These are phyloP conservation scores for Myzus persicae DNA, from an alignment of 1,140 invertebrate genomes.

Conservation along the genomic window DNA sequence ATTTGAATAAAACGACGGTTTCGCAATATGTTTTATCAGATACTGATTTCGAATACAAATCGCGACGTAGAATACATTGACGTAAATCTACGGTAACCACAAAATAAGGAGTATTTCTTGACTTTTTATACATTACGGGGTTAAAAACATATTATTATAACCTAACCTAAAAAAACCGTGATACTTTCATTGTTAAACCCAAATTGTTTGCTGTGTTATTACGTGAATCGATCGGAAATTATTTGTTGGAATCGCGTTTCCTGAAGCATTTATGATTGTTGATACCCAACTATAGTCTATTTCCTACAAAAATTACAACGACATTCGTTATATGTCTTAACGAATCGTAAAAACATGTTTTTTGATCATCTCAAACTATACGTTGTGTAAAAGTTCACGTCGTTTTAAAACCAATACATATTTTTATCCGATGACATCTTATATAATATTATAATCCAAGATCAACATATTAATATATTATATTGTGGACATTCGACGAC, in stretches of 20 bases:
- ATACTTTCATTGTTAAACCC: not conserved
- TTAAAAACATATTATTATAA: not conserved
- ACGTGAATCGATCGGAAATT: not conserved
- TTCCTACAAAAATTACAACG: not conserved
- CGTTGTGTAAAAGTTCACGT: too few species aligned
- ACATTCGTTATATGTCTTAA: too few species aligned
- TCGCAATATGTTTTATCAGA: constrained; percentile 41
- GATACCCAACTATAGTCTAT: not conserved
- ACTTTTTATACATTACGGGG: not conserved
- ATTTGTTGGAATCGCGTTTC: not conserved
- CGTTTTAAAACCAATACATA: too few species aligned
- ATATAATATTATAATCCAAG: too few species aligned
- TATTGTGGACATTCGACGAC: too few species aligned
- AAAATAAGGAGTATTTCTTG: not conserved
- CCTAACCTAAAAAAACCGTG: not conserved
- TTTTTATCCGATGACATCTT: too few species aligned
- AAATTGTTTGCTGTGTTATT: not conserved
- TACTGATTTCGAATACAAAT: constrained; percentile 56
- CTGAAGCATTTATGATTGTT: too few species aligned
- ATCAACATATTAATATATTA: too few species aligned
- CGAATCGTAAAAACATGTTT: too few species aligned
- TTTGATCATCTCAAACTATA: too few species aligned
- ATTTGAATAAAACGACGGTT: constrained; percentile 55
- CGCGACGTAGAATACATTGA: constrained; percentile 14
- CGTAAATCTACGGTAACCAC: not conserved